A percentile compares a stretch with the other conserved stretches of the same genome.
phyloP scores from a whole-genome alignment of 2,888 invertebrate species.

The Cheilosia vulpina region DNA sequence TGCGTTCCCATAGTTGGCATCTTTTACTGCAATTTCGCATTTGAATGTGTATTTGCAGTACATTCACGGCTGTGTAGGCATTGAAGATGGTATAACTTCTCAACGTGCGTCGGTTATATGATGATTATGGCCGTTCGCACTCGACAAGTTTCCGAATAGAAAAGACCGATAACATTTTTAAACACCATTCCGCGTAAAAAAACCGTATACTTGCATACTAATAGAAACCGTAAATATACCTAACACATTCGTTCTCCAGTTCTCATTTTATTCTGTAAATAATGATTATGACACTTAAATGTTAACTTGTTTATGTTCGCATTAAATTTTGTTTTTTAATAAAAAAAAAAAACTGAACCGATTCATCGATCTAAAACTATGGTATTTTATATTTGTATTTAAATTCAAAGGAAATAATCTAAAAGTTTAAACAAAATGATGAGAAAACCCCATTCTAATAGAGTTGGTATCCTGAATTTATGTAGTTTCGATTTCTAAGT shows the following conservation, averaged over 20 bases:
- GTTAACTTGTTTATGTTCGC: too few species aligned
- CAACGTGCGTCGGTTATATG: too few species aligned
- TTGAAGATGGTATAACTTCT: too few species aligned
- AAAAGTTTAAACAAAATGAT: slow-evolving; percentile 8
- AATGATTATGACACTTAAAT: neutral
- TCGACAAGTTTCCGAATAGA: too few species aligned
- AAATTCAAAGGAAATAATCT: slow-evolving; percentile 18
- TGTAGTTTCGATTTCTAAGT: slow-evolving; percentile 54
- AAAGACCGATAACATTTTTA: too few species aligned
- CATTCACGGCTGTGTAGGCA: too few species aligned
- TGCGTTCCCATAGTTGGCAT: too few species aligned
- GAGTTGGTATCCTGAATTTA: slow-evolving; percentile 56
- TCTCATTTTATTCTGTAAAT: neutral
- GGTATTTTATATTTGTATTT: slow-evolving; percentile 23
- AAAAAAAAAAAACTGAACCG: slow-evolving; percentile 7
- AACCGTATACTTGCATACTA: too few species aligned
- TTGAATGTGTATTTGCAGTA: too few species aligned
- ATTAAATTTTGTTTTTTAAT: neutral
- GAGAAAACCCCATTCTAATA: slow-evolving; percentile 55
- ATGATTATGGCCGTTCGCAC: too few species aligned
- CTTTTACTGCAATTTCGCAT: too few species aligned
- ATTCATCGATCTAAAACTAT: slow-evolving; percentile 52
- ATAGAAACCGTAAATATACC: neutral
- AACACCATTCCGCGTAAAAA: too few species aligned
- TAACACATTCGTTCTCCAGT: neutral